These are phyloP conservation scores for Riparia riparia DNA, from an alignment of 2,113 vertebrate genomes.

Conservation along the genomic window DNA sequence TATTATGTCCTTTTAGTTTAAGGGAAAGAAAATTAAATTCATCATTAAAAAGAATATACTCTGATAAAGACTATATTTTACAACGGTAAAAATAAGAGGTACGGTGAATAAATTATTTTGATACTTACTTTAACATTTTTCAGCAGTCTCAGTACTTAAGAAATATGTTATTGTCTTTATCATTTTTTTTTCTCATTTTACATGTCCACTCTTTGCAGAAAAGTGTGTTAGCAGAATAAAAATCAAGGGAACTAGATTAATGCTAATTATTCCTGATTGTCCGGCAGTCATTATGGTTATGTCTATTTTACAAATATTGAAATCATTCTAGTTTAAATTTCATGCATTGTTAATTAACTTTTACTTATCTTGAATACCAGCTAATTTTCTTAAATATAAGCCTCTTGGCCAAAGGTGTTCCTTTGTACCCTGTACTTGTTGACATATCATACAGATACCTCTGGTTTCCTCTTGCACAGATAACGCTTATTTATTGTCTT, in stretches of 20 bases:
- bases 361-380: background rate
- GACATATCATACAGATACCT: background rate
- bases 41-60: background rate
- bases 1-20: background rate
- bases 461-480: background rate
- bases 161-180: background rate
- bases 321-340: background rate
- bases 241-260: background rate
- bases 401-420: background rate
- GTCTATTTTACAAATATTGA: background rate
- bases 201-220: background rate
- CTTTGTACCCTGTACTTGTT: background rate
- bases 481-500: background rate
- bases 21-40: background rate
- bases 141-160: background rate
- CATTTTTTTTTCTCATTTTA: background rate
- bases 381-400: background rate
- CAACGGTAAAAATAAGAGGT: background rate
- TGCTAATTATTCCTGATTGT: background rate
- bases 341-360: background rate
- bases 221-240: background rate
- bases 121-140: background rate
- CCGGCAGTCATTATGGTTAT: background rate
- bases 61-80: background rate
- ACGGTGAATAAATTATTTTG: background rate